Percentiles rank a stretch among this genome's conserved stretches.
phyloP scores from a whole-genome alignment of 64 coral and sea anemone genomes.

The Dendronephthya gigantea region DNA sequence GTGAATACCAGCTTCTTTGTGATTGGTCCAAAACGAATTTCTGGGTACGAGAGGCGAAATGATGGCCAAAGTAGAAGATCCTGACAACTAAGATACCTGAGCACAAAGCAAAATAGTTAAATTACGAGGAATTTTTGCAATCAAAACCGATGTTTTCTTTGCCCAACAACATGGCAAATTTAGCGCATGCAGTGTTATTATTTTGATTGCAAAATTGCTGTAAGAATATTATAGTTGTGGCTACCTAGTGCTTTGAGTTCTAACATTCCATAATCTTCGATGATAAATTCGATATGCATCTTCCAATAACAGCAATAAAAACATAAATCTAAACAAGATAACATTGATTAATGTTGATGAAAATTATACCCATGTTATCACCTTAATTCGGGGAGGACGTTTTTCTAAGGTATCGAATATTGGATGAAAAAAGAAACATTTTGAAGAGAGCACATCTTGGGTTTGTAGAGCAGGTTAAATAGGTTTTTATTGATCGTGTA shows the following conservation, averaged over 20 bases:
- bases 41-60: slow-evolving; percentile 45
- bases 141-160: too few species aligned
- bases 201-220: too few species aligned
- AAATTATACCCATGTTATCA: too few species aligned
- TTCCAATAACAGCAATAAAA: slow-evolving; percentile 50
- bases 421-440: too few species aligned
- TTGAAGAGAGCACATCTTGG: too few species aligned
- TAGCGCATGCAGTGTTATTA: too few species aligned
- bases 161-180: too few species aligned
- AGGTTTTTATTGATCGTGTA: too few species aligned
- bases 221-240: neutral
- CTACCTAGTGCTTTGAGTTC: slow-evolving; percentile 33
- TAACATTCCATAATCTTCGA: slow-evolving; percentile 53
- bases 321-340: slow-evolving; percentile 34
- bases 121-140: neutral
- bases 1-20: slow-evolving; percentile 70
- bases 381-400: too few species aligned
- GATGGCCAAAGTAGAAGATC: slow-evolving; percentile 65
- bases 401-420: too few species aligned
- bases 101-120: neutral
- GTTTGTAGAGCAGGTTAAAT: too few species aligned
- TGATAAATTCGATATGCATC: slow-evolving; percentile 55
- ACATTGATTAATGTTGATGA: too few species aligned
- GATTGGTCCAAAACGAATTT: slow-evolving; percentile 50
- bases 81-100: slow-evolving; percentile 35